Percentiles rank a stretch among this genome's conserved stretches.
Conservation (phyloP, 2,113 vertebrate species). For the Mesocricetus auratus region DNA sequence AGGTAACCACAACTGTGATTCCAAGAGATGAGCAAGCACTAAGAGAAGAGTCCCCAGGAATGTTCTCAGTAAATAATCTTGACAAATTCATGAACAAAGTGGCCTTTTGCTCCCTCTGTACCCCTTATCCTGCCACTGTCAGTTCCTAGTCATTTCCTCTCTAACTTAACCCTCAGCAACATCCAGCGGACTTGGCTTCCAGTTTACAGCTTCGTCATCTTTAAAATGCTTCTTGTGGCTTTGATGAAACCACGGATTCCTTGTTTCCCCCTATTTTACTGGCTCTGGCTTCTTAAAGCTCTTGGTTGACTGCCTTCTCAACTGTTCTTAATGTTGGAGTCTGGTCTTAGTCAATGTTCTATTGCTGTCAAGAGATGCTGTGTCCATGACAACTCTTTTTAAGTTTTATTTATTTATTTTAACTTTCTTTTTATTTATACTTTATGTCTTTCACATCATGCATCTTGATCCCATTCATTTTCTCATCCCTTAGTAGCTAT, state of each 20-base stretch:
- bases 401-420: no score
- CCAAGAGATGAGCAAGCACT: neutral
- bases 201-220: neutral
- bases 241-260: neutral
- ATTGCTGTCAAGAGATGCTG: neutral
- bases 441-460: no score
- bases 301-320: neutral
- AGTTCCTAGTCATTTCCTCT: neutral
- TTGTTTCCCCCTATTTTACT: neutral
- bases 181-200: neutral
- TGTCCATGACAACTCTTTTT: neutral
- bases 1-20: neutral
- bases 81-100: conserved; percentile 2
- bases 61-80: neutral
- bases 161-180: neutral
- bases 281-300: neutral
- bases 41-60: neutral
- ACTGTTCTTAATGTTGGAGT: neutral
- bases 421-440: no score
- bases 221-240: neutral
- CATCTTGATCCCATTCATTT: no score
- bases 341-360: neutral
- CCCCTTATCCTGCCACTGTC: neutral
- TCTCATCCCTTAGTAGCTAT: no score
- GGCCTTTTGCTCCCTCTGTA: neutral